Evolutionary conservation across 2,888 invertebrate genomes (phyloP).

Genomic region (Halictus quadricinctus): DNA sequence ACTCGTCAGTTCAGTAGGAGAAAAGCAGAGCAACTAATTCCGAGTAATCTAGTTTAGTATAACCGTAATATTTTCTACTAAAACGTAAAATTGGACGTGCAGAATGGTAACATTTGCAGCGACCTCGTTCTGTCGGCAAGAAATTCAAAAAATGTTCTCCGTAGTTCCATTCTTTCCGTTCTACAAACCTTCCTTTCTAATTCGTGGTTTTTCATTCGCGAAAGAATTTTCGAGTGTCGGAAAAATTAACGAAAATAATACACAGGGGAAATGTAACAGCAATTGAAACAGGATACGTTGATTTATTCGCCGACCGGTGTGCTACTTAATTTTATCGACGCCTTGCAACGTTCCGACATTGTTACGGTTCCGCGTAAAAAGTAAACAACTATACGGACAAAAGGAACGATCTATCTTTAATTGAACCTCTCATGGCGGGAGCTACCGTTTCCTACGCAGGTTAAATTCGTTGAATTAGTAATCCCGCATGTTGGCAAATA

Average conservation of each 20-base stretch:
- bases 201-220: not conserved
- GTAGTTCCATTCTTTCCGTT: not conserved
- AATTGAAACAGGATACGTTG: not conserved
- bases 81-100: not conserved
- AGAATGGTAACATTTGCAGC: not conserved
- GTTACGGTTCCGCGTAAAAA: conserved; percentile 24
- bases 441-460: conserved; percentile 14
- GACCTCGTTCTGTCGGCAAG: not conserved
- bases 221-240: not conserved
- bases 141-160: not conserved
- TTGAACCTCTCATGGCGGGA: conserved; percentile 33
- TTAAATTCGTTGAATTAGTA: conserved; percentile 46
- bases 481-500: conserved; percentile 42
- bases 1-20: no score
- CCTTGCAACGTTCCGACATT: not conserved
- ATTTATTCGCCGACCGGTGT: conserved; percentile 5
- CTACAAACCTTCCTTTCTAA: not conserved
- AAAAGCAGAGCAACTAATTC: not conserved
- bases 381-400: conserved; percentile 24
- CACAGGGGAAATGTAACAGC: not conserved
- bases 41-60: not conserved
- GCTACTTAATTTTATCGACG: conserved; percentile 26
- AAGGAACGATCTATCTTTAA: conserved; percentile 40
- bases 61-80: not conserved
- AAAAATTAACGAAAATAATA: conserved; percentile 17